phyloP scores from a whole-genome alignment of 2,113 vertebrate species.

The Taurulus bubalis region DNA sequence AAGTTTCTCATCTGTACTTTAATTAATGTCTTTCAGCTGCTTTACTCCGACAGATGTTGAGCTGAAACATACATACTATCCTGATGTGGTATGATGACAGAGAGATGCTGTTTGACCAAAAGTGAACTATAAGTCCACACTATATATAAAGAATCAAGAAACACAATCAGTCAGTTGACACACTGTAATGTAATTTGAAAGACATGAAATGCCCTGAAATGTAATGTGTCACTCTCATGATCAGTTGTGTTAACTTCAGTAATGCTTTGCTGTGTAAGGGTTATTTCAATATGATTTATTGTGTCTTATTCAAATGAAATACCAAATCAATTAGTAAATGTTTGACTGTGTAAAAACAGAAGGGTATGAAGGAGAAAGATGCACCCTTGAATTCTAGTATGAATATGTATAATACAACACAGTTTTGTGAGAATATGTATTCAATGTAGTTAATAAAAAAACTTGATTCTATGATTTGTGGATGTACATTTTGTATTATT shows the following conservation, averaged over 20 bases:
- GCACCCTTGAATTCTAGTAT: background rate
- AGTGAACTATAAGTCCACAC: background rate
- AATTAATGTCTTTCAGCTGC: background rate
- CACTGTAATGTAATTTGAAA: background rate
- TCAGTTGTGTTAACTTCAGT: background rate
- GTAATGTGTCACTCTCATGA: background rate
- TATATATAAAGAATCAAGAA: background rate
- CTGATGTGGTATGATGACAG: background rate
- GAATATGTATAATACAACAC: background rate
- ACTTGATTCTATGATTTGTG: background rate
- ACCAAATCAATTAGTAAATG: background rate
- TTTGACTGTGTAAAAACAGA: background rate
- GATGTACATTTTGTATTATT: background rate
- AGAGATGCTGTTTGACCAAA: background rate
- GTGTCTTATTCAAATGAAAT: background rate
- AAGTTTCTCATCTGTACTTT: background rate
- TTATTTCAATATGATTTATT: background rate
- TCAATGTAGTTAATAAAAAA: background rate
- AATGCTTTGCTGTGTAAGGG: background rate
- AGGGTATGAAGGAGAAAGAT: background rate
- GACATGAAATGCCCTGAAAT: background rate
- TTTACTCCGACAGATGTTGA: background rate
- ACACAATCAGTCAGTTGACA: constrained; percentile 1
- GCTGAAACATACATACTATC: background rate
- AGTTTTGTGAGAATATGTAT: background rate